Percentiles rank a stretch among this genome's conserved stretches.
Conservation (phyloP, 2,797 vertebrate genomes). For the Perodicticus potto region DNA sequence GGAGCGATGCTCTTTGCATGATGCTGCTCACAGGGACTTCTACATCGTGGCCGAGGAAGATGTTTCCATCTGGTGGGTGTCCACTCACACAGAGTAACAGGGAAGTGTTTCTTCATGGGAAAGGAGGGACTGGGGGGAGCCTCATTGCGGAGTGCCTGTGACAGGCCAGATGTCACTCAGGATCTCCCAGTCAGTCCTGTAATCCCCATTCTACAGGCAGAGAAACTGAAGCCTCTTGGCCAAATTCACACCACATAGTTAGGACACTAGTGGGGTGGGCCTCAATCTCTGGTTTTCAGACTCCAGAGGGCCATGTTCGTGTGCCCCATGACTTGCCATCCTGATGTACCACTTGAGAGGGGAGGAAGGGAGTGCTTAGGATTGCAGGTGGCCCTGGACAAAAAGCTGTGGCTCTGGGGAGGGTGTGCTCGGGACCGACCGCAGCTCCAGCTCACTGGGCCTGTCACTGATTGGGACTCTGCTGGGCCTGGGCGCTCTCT, state of each 20-base stretch:
- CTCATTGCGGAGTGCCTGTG: background rate
- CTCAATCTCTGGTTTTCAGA: background rate
- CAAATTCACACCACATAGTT: rapidly evolving
- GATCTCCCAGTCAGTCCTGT: background rate
- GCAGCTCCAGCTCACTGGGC: background rate
- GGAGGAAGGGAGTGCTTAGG: background rate
- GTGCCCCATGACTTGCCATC: background rate
- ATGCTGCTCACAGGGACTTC: background rate
- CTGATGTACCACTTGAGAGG: background rate
- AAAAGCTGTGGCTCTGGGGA: background rate
- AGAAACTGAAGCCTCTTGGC: background rate
- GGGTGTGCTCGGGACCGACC: background rate
- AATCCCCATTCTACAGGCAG: background rate
- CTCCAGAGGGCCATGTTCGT: background rate
- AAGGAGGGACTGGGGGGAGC: too few species aligned
- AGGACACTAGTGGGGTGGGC: background rate
- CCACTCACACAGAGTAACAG: background rate
- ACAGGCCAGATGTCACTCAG: background rate
- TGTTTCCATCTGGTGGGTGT: background rate
- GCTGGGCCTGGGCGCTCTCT: background rate
- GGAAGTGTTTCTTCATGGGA: background rate
- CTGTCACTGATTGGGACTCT: background rate
- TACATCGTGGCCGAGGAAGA: background rate
- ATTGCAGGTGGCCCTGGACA: background rate
- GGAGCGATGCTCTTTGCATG: background rate